Base-by-base conservation (phyloP, 92 coral and sea anemone species). In the Zoanthus sansibaricus region DNA sequence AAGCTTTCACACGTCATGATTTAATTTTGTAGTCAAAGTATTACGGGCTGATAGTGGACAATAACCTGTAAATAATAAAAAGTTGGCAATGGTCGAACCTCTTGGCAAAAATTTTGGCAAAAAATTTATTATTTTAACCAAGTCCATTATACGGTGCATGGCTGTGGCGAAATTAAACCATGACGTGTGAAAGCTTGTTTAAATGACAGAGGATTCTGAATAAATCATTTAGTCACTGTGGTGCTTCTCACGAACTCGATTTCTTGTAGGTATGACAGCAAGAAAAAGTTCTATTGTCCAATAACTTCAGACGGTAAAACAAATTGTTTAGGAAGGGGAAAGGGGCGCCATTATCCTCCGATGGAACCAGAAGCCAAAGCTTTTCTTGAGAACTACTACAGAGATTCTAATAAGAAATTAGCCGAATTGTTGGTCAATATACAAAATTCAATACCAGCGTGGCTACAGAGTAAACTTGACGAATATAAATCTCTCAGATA, bases 311-410 rank as follows among this genome's bases (percentile, higher is more conserved):
- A 48, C 13, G 94, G 96, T 47, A 88, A 87, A 4, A 91, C 91
- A 42, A 86, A 89, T 31, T 97, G 99, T 16, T 93, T 97, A 18
- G 99, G 99, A 17, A 90, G 88, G 61, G 92, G 97, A 31, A 97
- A 97, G 87, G 99, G 99, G 0, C 94, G 98, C 0, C 94, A 87
- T 58, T 97, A 97, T 68, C 94, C 94, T 1, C 94, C 90, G 48
- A 92, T 97, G 79, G 94, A 87, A 72, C 11, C 48, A 30, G 91
- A 86, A 54, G 93, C 99, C 9, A 92, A 90, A 72, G 82, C 52
- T 48, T 97, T 92, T 71, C 82, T 97, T 45, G 96, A 92, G 68
- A 54, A 92, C 7, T 97, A 92, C 71, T 97, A 97, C 89, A 77
- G 71, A 51, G 88, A 95, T 66, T 92, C 99, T 21, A 97, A 97